Evolutionary conservation across 2,113 vertebrate genomes (phyloP), one percentile per base, ranked within the genome.

Genomic region (Ammospiza caudacuta): DNA sequence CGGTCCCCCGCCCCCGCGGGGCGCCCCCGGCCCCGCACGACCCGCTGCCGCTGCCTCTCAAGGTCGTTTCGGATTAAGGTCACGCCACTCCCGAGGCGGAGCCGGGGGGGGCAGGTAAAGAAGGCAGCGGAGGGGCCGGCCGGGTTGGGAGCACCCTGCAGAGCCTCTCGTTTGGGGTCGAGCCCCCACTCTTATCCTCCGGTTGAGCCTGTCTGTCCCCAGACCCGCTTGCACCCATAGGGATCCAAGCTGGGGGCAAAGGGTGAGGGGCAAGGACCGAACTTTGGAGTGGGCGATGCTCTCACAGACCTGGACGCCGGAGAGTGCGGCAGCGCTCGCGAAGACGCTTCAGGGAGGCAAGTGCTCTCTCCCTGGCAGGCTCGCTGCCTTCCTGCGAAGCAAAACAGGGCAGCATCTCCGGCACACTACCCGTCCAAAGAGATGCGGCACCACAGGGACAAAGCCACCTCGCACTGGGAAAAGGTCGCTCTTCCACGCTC

Each of bases 51-150:
- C 80, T 29, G 35, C 61, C 81, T 57, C 39, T 39, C 89, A 94
- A 95, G 92, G 94, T 87, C 92, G 87, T 39, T 68, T 33, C 55
- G 83, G 94, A 95, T 90, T 95, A 92, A 95, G 95, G 92, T 94
- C 92, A 88, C 27, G 41, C 55, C 35, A 28, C 46, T 88, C 55
- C 75, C 35, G 20, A 18, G 43, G 62, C n/a, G 46, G 52, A 19
- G 75, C 46, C 35, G 12, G 21, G 27, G 29, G 29, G 20, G 21
- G 41, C 25, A 19, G 70, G 44, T 70, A 54, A 29, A 29, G 47
- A 29, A 62, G 41, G 41, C 66, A 4, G n/a, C 47, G 49, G 21
- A n/a, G 20, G 21, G 43, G 29, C 35, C 11, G 47, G 54, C 52
- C 14, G 27, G 14, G 16, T 17, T 37, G 28, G 33, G 24, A 87